A percentile compares a stretch with the other conserved stretches of the same genome.
Evolutionary conservation across 2,888 invertebrate species (phyloP).

Genomic region (Macrophya alboannulata): DNA sequence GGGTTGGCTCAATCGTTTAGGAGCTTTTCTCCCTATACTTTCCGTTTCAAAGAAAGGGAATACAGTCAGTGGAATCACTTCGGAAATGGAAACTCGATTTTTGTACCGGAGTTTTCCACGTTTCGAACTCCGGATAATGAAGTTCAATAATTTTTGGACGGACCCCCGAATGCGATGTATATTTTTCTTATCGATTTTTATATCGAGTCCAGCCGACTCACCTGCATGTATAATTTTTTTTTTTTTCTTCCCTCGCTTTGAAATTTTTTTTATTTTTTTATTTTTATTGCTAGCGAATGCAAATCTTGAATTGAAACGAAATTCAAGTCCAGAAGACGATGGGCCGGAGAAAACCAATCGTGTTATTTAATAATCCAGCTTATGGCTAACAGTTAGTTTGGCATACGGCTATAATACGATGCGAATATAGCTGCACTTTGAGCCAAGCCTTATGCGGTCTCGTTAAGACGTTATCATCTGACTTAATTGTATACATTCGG

Average conservation of each 20-base stretch:
- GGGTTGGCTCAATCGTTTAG: no score
- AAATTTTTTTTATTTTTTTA: neutral
- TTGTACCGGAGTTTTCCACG: no score
- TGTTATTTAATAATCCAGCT: slow-evolving; percentile 48
- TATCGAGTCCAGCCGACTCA: no score
- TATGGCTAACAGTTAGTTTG: slow-evolving; percentile 22
- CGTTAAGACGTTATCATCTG: slow-evolving; percentile 52
- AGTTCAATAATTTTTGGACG: no score
- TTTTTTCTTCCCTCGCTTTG: no score
- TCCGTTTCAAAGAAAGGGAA: no score
- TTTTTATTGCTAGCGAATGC: neutral
- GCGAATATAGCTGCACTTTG: slow-evolving; percentile 8
- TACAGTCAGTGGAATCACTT: no score
- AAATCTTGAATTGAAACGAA: slow-evolving; percentile 11
- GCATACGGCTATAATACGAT: slow-evolving; percentile 38
- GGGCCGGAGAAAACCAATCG: slow-evolving; percentile 30
- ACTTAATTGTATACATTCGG: slow-evolving; percentile 54
- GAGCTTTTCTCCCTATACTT: no score
- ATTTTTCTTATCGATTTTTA: no score
- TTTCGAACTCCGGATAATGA: no score
- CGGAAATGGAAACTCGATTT: no score
- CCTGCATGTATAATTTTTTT: neutral
- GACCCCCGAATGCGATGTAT: no score
- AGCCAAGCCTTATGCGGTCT: slow-evolving; percentile 48
- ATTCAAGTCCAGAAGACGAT: slow-evolving; percentile 32